Evolutionary conservation across 2,797 vertebrate species (phyloP).

Genomic region (Kryptolebias ocellatus): DNA sequence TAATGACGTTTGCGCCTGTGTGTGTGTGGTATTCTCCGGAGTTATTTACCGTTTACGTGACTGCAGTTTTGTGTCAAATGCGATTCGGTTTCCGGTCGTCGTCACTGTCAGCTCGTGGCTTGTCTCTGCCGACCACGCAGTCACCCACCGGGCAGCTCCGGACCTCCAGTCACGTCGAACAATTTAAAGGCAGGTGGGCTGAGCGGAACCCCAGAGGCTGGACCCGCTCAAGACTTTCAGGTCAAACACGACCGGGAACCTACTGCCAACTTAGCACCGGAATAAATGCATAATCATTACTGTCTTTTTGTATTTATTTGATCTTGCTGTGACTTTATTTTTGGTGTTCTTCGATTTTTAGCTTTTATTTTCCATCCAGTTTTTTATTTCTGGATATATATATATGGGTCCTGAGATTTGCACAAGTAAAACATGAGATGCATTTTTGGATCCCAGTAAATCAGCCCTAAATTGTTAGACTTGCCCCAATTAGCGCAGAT

Average conservation of each 20-base stretch:
- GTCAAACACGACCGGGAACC: constrained; percentile 14
- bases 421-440: background rate
- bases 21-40: background rate
- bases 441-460: background rate
- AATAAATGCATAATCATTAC: background rate
- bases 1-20: background rate
- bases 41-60: constrained; percentile 1
- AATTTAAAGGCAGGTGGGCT: constrained; percentile 50
- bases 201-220: constrained; percentile 38
- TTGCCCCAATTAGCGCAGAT: constrained; percentile 23
- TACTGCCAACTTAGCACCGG: background rate
- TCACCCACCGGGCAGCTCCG: constrained; percentile 56
- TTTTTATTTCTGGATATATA: background rate
- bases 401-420: background rate
- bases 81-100: constrained; percentile 14
- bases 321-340: background rate
- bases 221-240: constrained; percentile 21
- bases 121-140: constrained; percentile 30
- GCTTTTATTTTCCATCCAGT: constrained; percentile 17
- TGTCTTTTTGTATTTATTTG: constrained; percentile 17
- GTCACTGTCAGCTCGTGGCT: constrained; percentile 35
- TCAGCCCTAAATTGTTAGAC: constrained; percentile 27
- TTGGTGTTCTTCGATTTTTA: background rate
- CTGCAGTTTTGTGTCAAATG: constrained; percentile 27
- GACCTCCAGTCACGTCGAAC: constrained; percentile 44